A percentile compares a stretch with the other conserved stretches of the same genome.
Conservation (phyloP, 2,797 vertebrate species). For the Chaenodraco wilsoni region DNA sequence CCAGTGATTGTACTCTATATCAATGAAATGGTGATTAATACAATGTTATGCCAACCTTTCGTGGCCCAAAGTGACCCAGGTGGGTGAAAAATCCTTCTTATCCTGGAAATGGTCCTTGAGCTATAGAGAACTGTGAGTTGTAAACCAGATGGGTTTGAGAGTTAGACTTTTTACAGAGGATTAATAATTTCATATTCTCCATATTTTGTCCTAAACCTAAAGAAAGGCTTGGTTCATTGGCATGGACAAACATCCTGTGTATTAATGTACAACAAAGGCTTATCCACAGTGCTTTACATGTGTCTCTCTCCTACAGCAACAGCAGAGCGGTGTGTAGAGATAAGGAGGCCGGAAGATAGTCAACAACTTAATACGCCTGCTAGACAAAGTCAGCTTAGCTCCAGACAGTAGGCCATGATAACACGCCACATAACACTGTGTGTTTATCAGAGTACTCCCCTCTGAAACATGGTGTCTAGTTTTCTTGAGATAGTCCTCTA, state of each 20-base stretch:
- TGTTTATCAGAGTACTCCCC: neutral
- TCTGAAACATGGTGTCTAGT: neutral
- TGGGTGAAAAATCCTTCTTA: neutral
- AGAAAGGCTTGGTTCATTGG: neutral
- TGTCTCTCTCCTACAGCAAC: neutral
- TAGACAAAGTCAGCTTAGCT: slow-evolving; percentile 52
- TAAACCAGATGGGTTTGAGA: neutral
- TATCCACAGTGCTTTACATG: neutral
- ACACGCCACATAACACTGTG: slow-evolving; percentile 28
- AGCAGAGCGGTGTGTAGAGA: slow-evolving; percentile 25
- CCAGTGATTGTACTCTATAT: no score
- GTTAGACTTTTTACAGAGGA: neutral
- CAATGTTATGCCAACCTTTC: no score
- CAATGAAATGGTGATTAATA: no score
- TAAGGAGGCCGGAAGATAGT: slow-evolving; percentile 35
- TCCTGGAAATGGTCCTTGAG: no score
- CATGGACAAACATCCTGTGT: neutral
- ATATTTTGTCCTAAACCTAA: no score
- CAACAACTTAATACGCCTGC: slow-evolving; percentile 63
- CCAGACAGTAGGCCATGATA: slow-evolving; percentile 20
- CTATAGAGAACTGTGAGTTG: no score
- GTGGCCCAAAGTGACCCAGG: no score
- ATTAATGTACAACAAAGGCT: neutral
- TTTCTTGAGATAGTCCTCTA: neutral
- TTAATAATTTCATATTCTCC: no score